phyloP scores from a whole-genome alignment of 2,888 invertebrate species.

The Hybos culiciformis region DNA sequence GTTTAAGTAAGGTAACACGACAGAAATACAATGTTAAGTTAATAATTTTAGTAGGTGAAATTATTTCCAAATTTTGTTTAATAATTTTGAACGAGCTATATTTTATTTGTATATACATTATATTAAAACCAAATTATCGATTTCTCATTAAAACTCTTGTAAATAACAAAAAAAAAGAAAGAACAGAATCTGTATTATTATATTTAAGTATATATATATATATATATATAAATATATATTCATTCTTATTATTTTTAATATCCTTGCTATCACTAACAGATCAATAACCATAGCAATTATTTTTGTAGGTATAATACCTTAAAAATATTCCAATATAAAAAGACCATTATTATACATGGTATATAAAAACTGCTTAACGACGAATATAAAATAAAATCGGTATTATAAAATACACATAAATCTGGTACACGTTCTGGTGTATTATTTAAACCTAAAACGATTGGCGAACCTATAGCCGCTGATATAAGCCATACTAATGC shows the following conservation, averaged over 20 bases:
- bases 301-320: too few relatives aligned
- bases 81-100: too few relatives aligned
- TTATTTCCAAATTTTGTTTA: too few relatives aligned
- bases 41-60: too few relatives aligned
- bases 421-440: constrained; percentile 71
- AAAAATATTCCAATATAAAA: constrained; percentile 94
- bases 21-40: too few relatives aligned
- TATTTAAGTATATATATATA: constrained; percentile 2
- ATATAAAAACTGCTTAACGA: constrained; percentile 98
- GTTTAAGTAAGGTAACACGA: too few relatives aligned
- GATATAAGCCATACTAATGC: constrained; percentile 92
- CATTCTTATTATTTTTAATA: neutral
- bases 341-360: constrained; percentile 96
- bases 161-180: neutral
- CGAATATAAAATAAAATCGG: constrained; percentile 95
- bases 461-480: constrained; percentile 89
- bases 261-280: neutral
- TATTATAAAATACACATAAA: constrained; percentile 92
- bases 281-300: neutral
- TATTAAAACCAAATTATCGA: too few relatives aligned
- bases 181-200: neutral
- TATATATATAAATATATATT: neutral
- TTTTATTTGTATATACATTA: too few relatives aligned
- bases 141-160: too few relatives aligned
- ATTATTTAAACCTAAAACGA: constrained; percentile 90